A percentile compares a stretch with the other conserved stretches of the same genome.
These are phyloP conservation scores for Turnix velox DNA, from an alignment of 2,113 vertebrate species.

Conservation along the genomic window DNA sequence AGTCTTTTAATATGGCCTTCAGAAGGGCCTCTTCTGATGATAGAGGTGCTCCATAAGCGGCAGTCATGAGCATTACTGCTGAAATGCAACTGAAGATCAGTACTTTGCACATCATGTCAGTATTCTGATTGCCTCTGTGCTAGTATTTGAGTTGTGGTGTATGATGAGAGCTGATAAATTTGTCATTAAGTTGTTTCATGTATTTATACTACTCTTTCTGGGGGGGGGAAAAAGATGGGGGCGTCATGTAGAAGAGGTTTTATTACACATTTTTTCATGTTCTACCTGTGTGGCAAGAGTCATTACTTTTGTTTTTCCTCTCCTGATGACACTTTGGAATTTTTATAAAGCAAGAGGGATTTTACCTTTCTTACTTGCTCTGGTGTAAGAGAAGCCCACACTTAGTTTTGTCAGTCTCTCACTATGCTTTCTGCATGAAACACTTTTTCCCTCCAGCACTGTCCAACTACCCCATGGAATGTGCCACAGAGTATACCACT, in stretches of 20 bases:
- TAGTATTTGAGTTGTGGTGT: not conserved
- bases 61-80: conserved; percentile 25
- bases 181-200: conserved; percentile 42
- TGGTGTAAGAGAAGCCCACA: conserved; percentile 71
- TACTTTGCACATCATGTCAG: conserved; percentile 61
- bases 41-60: conserved; percentile 27
- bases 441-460: conserved; percentile 70
- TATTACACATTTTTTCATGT: conserved; percentile 77
- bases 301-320: conserved; percentile 83
- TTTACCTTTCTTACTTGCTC: conserved; percentile 83
- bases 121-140: conserved; percentile 21
- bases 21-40: fast-evolving
- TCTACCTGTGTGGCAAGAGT: conserved; percentile 75
- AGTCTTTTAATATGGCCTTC: not conserved
- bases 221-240: conserved; percentile 78
- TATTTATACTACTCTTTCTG: conserved; percentile 79
- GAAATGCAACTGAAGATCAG: conserved; percentile 51
- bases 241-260: conserved; percentile 69
- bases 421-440: conserved; percentile 68
- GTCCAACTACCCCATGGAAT: conserved; percentile 25
- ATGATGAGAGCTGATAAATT: conserved; percentile 16
- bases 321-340: conserved; percentile 92
- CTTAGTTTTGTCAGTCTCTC: conserved; percentile 38
- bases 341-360: conserved; percentile 80
- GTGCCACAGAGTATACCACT: not conserved